Evolutionary conservation across 2,797 vertebrate genomes (phyloP), one percentile per base, ranked within the genome.

Genomic region (Nannoperca australis): DNA sequence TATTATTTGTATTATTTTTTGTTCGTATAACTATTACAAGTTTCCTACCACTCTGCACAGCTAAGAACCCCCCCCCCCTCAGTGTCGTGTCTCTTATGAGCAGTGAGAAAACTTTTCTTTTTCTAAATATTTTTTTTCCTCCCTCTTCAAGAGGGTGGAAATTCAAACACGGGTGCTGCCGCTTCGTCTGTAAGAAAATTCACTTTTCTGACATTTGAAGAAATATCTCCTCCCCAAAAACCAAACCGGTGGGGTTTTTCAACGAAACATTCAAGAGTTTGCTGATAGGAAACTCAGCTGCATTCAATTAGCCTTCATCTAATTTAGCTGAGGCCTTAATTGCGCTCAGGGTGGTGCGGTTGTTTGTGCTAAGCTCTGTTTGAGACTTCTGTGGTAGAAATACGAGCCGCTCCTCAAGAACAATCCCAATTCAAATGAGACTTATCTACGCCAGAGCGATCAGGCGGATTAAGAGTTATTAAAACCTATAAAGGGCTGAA

Each of bases 391-490:
- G 79, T 85, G 81, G 87, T 27, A 87, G 83, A 80, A 88, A 91
- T 86, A 76, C 83, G 81, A 90, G 86, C 86, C 67, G 76, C 90
- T 88, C 84, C 92, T 93, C 79, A 90, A 93, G 93, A 94, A 90
- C 86, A 95, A 90, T 91, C 89, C 93, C 88, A 85, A 95, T 96
- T 96, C 94, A 96, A 95, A 95, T 81, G 92, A 94, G 95, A 96
- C 94, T 96, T 96, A 95, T 97, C 95, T 95, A 96, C 95, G 95
- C 95, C 96, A 95, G 93, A 95, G 89, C 91, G 95, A 96, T 97
- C 96, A 97, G 93, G 92, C 85, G 96, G 96, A 97, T 97, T 96
- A 96, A 94, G 91, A 95, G 94, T 95, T 95, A 96, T 96, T 96
- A 96, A 96, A 96, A 95, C 94, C 87, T 89, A 96, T 95, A 95